Evolutionary conservation across 2,113 vertebrate species (phyloP), one percentile per base, ranked within the genome.

Genomic region (Azemiops feae): DNA sequence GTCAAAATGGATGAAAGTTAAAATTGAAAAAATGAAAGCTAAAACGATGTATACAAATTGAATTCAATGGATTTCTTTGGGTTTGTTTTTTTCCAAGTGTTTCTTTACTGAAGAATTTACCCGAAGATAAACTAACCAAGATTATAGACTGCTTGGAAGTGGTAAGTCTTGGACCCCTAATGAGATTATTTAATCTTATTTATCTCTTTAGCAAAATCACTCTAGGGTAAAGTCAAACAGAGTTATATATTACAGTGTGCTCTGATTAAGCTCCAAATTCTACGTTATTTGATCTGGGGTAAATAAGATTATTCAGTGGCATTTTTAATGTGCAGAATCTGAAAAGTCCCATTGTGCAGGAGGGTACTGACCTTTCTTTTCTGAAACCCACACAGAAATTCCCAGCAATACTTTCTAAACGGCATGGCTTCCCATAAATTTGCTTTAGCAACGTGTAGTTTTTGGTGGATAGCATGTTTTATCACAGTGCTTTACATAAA

Each of bases 61-160:
- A 90, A 57, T 64, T 92, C 92, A 88, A 53, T 69, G 50, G 0
- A 30, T 34, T 47, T 90, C 45, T 1, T 93, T 93, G 93, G 57
- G n/a, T n/a, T 45, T 47, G 0, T 92, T 94, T 96, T 39, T 93
- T 95, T 95, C 90, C 14, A 95, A 99, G 99, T 95, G 99, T 99
- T 39, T 98, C 99, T 86, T 97, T 99, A 94, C 96, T 99, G 91
- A 98, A 97, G 95, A 98, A 98, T 93, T 97, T 99, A 95, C 98
- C 99, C 45, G 98, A 99, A 95, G 98, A 99, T 95, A 99, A 99
- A 93, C 96, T 99, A 93, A 98, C 98, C 93, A 99, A 98, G 97
- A 98, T 99, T 91, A 98, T 98, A 57, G 99, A 99, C 97, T 99
- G 98, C 96, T 97, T 99, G 91, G 98, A 99, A 97, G 97, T 99